Conservation (phyloP, 2,113 vertebrate genomes). For the Callionymus lyra region DNA sequence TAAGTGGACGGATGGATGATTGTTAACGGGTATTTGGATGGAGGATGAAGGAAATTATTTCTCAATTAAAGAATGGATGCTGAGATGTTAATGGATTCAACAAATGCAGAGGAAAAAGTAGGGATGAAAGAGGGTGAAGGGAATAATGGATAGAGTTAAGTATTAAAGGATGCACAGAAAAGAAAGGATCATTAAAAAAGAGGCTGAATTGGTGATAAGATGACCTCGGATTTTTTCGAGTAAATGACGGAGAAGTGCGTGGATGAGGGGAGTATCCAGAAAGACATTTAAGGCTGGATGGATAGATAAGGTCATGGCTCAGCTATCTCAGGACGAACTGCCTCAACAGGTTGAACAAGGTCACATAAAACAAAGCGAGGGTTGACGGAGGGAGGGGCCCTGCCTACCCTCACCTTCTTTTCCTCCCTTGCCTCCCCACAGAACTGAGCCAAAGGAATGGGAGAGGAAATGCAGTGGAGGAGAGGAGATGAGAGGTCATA, state of each 20-base stretch:
- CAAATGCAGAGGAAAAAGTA: too few species aligned
- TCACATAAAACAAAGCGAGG: conserved; percentile 52
- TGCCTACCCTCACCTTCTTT: conserved; percentile 49
- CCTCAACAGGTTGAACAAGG: conserved; percentile 38
- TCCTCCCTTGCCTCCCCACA: conserved; percentile 29
- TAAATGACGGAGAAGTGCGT: conserved; percentile 14
- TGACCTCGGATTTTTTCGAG: too few species aligned
- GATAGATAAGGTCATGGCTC: conserved; percentile 51
- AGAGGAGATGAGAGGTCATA: conserved; percentile 61
- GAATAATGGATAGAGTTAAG: not conserved
- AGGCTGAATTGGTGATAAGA: too few species aligned
- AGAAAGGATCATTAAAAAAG: not conserved
- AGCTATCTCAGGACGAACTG: conserved; percentile 57
- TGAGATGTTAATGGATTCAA: too few species aligned
- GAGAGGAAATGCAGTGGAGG: conserved; percentile 51
- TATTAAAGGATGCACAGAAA: not conserved
- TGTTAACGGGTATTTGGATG: too few species aligned
- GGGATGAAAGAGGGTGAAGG: not conserved
- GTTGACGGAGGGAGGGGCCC: conserved; percentile 26
- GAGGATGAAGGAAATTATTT: not conserved
- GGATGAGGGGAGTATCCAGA: conserved; percentile 1
- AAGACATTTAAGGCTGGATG: conserved; percentile 54
- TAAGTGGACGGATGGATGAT: too few species aligned
- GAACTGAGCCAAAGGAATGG: conserved; percentile 33
- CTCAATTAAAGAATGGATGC: too few species aligned